Evolutionary conservation across 2,113 vertebrate genomes (phyloP).

Genomic region (Pygoscelis antarcticus): DNA sequence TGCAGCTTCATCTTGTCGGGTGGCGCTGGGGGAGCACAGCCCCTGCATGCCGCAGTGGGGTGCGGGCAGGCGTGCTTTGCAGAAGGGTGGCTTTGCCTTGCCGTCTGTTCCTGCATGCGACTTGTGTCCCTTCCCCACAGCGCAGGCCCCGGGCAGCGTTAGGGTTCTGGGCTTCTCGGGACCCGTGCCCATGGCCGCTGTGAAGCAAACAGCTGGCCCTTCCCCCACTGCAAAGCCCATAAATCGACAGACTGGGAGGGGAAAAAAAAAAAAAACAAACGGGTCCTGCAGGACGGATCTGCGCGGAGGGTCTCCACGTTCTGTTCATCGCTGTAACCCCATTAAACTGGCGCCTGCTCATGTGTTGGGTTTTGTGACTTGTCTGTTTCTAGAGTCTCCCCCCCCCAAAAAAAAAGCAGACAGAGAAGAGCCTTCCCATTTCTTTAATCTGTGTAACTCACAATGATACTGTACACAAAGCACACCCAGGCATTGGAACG

Average conservation of each 20-base stretch:
- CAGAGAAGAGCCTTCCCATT: constrained; percentile 81
- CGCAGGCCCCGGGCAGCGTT: fast-evolving
- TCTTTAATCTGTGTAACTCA: constrained; percentile 87
- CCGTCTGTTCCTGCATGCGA: neutral
- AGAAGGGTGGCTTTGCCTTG: neutral
- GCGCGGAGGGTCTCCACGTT: neutral
- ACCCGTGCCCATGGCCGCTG: neutral
- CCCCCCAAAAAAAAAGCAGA: constrained; percentile 49
- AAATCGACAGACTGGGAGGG: neutral
- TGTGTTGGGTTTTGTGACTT: neutral
- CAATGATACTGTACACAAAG: constrained; percentile 81
- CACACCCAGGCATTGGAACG: constrained; percentile 77
- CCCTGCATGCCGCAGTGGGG: neutral
- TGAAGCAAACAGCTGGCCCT: neutral
- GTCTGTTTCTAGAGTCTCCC: neutral
- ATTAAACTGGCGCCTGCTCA: constrained; percentile 37
- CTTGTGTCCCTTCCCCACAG: neutral
- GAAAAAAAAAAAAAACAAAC: neutral
- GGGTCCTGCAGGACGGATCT: neutral
- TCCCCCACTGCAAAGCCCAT: neutral
- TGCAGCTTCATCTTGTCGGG: neutral
- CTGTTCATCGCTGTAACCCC: neutral
- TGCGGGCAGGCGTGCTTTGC: neutral
- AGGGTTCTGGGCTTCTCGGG: neutral
- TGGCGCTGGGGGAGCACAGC: neutral